These are phyloP conservation scores for Morone chrysops DNA, from an alignment of 2,113 vertebrate genomes.

Conservation along the genomic window DNA sequence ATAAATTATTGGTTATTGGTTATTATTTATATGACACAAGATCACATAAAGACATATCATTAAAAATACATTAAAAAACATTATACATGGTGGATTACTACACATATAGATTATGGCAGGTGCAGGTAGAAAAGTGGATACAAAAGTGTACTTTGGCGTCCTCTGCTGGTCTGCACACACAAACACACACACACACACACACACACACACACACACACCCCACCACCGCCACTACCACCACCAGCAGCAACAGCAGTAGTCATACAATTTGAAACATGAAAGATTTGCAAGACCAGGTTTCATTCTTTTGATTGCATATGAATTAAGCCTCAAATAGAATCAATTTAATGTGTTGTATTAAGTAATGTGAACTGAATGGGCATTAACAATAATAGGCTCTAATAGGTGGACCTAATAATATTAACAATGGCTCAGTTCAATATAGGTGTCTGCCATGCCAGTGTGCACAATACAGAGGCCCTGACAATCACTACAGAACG, in stretches of 20 bases:
- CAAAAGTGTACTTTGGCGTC: not conserved
- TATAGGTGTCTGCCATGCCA: not conserved
- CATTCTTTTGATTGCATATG: not conserved
- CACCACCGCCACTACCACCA: too few relatives aligned
- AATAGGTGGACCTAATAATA: not conserved
- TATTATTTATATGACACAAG: not conserved
- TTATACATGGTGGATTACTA: not conserved
- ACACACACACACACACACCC: not conserved
- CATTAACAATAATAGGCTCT: not conserved
- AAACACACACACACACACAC: not conserved
- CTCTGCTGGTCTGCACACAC: constrained; percentile 8
- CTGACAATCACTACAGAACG: not conserved
- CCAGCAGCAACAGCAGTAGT: too few relatives aligned
- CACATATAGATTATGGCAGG: not conserved
- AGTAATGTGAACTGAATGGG: not conserved
- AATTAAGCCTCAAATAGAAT: not conserved
- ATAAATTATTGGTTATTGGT: not conserved
- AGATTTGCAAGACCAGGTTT: not conserved
- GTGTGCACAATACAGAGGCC: not conserved
- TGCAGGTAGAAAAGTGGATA: too few relatives aligned
- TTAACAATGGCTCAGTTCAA: not conserved
- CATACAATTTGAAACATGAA: not conserved
- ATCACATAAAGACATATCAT: not conserved
- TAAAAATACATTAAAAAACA: too few relatives aligned
- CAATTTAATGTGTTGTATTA: not conserved